A percentile compares a stretch with the other conserved stretches of the same genome.
Conservation (phyloP, 2,888 invertebrate genomes). For the Platypus cylindrus region DNA sequence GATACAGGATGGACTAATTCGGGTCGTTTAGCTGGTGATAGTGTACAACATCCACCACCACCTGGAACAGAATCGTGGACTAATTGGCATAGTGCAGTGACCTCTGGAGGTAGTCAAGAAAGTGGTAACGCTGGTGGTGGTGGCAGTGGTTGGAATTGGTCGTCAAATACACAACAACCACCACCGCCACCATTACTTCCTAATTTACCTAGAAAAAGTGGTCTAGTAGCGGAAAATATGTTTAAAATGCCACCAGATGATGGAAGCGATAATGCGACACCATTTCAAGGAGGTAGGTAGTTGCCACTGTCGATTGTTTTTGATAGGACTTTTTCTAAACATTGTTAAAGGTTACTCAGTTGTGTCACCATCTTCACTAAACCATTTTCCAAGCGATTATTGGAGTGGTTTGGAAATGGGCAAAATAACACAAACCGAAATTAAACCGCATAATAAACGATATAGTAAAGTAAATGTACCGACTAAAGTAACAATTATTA, state of each 20-base stretch:
- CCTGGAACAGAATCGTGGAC: constrained; percentile 16
- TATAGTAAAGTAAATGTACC: constrained; percentile 34
- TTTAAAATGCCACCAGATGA: constrained; percentile 25
- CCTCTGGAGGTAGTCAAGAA: constrained; percentile 1
- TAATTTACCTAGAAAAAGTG: constrained; percentile 27
- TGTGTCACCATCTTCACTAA: constrained; percentile 7
- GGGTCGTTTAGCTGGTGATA: constrained; percentile 18
- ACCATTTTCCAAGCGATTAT: constrained; percentile 20
- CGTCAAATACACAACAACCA: constrained; percentile 26
- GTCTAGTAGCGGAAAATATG: too few relatives aligned
- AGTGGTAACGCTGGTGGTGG: neutral
- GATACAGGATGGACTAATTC: constrained; percentile 33
- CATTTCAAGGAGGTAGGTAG: too few relatives aligned
- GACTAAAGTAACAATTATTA: constrained; percentile 20
- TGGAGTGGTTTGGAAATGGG: constrained; percentile 25
- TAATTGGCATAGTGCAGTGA: constrained; percentile 10
- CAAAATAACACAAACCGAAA: constrained; percentile 25
- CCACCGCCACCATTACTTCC: constrained; percentile 30
- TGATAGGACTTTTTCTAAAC: too few relatives aligned
- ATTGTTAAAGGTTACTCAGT: neutral
- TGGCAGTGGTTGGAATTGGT: constrained; percentile 35
- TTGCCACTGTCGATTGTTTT: too few relatives aligned
- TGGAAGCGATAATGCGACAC: constrained; percentile 22
- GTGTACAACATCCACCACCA: constrained; percentile 28
- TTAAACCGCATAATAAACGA: constrained; percentile 33